Conservation (phyloP, 2,888 invertebrate genomes). For the Lochmaea capreae region DNA sequence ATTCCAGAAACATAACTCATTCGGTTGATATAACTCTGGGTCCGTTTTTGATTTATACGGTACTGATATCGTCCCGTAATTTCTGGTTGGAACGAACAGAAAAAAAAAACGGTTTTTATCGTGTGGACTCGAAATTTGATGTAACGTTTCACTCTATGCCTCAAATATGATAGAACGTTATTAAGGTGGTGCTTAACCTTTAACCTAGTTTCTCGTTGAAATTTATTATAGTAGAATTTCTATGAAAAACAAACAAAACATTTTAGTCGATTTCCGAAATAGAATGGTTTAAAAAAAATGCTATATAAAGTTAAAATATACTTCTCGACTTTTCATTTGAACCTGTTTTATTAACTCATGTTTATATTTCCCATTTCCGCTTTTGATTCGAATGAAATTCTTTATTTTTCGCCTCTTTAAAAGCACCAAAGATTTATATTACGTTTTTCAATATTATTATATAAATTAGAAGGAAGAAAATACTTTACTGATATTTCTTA, state of each 20-base stretch:
- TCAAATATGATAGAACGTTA: conserved; percentile 19
- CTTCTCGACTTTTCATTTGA: too few species aligned
- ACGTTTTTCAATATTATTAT: too few species aligned
- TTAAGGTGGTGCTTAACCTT: conserved; percentile 12
- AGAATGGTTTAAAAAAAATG: too few species aligned
- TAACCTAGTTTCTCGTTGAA: conserved; percentile 16
- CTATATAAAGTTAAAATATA: too few species aligned
- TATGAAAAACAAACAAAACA: neutral
- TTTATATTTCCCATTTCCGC: too few species aligned
- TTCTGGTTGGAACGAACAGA: conserved; percentile 28
- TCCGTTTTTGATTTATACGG: conserved; percentile 33
- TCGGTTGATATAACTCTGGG: conserved; percentile 31
- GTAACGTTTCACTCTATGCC: conserved; percentile 14
- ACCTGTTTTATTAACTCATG: too few species aligned
- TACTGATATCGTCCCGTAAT: conserved; percentile 33
- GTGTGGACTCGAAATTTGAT: conserved; percentile 24
- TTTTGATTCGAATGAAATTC: too few species aligned
- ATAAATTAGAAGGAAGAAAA: too few species aligned
- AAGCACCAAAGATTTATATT: too few species aligned
- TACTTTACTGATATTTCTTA: too few species aligned
- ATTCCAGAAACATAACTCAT: conserved; percentile 33
- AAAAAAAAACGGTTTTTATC: conserved; percentile 21
- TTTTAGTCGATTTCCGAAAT: too few species aligned
- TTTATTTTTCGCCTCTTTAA: too few species aligned
- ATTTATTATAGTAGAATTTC: conserved; percentile 2